Base-by-base conservation (phyloP, 2,888 invertebrate genomes). In the Andrena praecox region DNA sequence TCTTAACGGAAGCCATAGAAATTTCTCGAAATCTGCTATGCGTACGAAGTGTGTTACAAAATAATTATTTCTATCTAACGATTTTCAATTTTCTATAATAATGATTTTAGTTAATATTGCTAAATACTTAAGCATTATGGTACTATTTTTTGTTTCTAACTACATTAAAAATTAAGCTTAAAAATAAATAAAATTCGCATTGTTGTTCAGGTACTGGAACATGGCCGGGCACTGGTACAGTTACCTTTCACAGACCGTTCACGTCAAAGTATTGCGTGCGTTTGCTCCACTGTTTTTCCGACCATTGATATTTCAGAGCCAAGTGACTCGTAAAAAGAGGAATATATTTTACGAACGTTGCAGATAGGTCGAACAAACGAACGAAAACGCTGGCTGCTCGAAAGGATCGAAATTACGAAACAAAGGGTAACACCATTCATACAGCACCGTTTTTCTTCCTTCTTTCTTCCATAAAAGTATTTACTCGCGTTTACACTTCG, bases 301-400 rank as follows among this genome's bases (percentile, higher is more conserved):
- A 7, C 42, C 60, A 8, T 20, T 20, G 59, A 29, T 62, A 35
- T 12, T 68, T 56, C 12, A 24, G 20, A 24, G 42, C 4, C 27
- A 52, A 35, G 20, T 52, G 20, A 52, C 60, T 35, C 50, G 35
- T 70, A 75, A 69, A 70, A 60, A 27, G 27, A n/a, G 8, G 27
- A 33, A 75, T 62, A 60, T 68, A 74, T 68, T 74, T 68, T 33
- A 67, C 35, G 42, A n/a, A 6, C 31, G 20, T 8, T 24, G 8
- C 24, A 56, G n/a, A 59, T 27, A 48, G n/a, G 1, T 24, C 24
- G n/a, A 24, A 10, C 33, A 56, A 27, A 48, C 7, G 42, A 59
- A 54, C 33, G 16, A 62, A 64, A 52, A 52, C 33, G 31, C 16
- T 24, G 3, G 4, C 2, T 2, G 50, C 8, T 0, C 7, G 20